Evolutionary conservation across 2,113 vertebrate species (phyloP), one percentile per base, ranked within the genome.

Genomic region (Myxocyprinus asiaticus): DNA sequence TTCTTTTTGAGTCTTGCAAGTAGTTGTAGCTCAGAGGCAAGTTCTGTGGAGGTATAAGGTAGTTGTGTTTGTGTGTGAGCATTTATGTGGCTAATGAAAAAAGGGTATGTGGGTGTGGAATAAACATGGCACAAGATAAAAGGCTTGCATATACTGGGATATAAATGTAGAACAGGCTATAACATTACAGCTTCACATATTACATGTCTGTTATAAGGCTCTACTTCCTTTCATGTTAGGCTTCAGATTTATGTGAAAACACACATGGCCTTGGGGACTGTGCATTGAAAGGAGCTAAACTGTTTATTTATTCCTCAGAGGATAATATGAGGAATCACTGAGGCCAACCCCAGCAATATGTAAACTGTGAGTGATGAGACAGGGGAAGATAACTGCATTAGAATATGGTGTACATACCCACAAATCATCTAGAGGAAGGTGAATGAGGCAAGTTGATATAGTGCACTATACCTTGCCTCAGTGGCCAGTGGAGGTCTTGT

Each of bases 221-320:
- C 11, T 10, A 47, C 45, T 61, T 73, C 15, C 8, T 72, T 59
- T 74, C 15, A 50, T 62, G 45, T 63, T 22, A 43, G 2, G 70
- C 44, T 61, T 62, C 6, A 50, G 45, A 50, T 48, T 74, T 50
- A 74, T 48, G n/a, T 61, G 10, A 74, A 63, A 74, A 50, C 17
- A 63, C 17, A 50, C 15, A 74, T 74, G 58, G 58, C 71, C 71
- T 74, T 62, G 71, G 63, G 58, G 71, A 74, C 58, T 74, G 62
- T 44, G 71, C 71, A 63, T 10, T 0, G 44, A 51, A 74, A 7
- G 3, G 7, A 74, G 48, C 44, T 74, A 74, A 50, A 50, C 62
- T 50, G 42, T 72, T 72, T 72, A 72, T 72, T 63, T 74, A 62
- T 8, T 74, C 15, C 58, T 63, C 17, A 9, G 71, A 63, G 44